phyloP scores from a whole-genome alignment of 1,140 invertebrate genomes.

The Lepidotrigona ventralis region DNA sequence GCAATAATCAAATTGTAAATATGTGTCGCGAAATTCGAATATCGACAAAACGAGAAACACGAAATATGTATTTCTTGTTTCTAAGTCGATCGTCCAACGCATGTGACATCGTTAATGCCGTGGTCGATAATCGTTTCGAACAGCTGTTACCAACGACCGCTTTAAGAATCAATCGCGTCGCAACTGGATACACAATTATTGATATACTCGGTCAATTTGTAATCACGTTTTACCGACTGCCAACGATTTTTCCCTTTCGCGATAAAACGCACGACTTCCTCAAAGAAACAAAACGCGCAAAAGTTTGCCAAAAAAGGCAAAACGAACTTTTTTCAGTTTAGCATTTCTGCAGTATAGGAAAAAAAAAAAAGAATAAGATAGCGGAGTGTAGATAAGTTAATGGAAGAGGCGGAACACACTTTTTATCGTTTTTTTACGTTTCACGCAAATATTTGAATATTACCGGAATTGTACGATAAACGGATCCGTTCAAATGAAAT shows the following conservation, averaged over 20 bases:
- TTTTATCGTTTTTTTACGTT: not conserved
- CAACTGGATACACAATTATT: not conserved
- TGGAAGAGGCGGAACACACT: not conserved
- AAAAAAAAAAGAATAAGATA: not conserved
- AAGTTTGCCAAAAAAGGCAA: not conserved
- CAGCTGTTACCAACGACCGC: constrained; percentile 31
- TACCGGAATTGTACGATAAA: constrained; percentile 20
- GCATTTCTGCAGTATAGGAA: not conserved
- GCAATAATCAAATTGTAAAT: not conserved
- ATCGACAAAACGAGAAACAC: not conserved
- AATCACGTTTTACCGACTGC: constrained; percentile 10
- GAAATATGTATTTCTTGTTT: not conserved
- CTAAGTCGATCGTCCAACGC: not conserved
- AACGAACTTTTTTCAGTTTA: not conserved
- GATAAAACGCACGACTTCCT: not conserved
- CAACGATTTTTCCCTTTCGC: not conserved
- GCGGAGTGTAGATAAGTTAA: not conserved
- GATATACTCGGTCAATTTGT: not conserved
- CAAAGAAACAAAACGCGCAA: not conserved
- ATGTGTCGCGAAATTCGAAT: not conserved
- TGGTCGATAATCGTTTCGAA: constrained; percentile 11
- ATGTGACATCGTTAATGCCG: not conserved
- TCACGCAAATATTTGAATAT: constrained; percentile 34
- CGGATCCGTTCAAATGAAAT: not conserved
- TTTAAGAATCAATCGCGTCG: constrained; percentile 3